These are phyloP conservation scores for Euspilapteryx auroguttella DNA, from an alignment of 2,888 invertebrate genomes.

Conservation along the genomic window DNA sequence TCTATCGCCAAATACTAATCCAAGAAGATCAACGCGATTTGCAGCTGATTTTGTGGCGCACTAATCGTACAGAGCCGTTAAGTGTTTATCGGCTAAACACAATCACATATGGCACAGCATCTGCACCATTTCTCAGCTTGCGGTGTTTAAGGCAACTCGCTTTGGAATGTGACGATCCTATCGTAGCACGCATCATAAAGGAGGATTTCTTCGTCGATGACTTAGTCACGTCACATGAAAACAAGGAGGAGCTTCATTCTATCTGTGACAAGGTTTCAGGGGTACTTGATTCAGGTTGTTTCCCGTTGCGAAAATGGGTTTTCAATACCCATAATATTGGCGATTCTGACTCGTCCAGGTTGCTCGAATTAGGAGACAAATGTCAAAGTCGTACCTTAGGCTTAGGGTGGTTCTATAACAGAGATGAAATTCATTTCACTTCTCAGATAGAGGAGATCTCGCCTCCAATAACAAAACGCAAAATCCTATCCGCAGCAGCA, in stretches of 20 bases:
- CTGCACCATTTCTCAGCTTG: background rate
- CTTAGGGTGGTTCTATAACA: background rate
- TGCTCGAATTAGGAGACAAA: background rate
- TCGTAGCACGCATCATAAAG: background rate
- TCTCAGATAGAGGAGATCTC: background rate
- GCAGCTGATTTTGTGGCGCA: background rate
- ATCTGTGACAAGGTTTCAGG: background rate
- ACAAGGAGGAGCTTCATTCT: background rate
- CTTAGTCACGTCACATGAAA: background rate
- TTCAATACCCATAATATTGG: too few species aligned
- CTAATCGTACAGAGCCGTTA: background rate
- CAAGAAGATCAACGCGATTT: too few species aligned
- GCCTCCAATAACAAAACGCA: background rate
- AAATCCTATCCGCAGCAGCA: background rate
- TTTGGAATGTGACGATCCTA: too few species aligned
- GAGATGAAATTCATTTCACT: background rate
- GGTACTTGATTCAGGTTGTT: background rate
- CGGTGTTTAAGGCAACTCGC: too few species aligned
- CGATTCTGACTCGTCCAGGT: background rate
- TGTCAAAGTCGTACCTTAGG: background rate
- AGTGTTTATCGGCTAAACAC: background rate
- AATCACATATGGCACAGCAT: too few species aligned
- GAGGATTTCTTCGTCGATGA: conserved; percentile 1
- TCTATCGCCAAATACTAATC: too few species aligned
- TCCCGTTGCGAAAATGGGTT: background rate